Conservation (phyloP, 2,797 vertebrate genomes). For the Oreonectes daqikongensis region DNA sequence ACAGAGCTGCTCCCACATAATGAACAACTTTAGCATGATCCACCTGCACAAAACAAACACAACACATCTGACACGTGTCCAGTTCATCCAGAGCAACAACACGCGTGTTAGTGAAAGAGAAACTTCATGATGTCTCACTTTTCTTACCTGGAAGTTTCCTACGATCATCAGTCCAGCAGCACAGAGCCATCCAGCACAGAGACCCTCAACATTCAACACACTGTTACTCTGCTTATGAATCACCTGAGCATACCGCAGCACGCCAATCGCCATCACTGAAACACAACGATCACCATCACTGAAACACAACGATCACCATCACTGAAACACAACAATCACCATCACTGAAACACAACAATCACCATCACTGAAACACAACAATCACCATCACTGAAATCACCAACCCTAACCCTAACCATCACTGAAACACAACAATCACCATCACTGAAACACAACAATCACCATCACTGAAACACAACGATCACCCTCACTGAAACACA, state of each 20-base stretch:
- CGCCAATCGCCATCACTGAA: constrained; percentile 81
- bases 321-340: no score
- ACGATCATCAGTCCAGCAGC: constrained; percentile 87
- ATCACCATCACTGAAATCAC: no score
- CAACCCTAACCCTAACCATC: no score
- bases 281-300: neutral
- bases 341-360: no score
- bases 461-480: no score
- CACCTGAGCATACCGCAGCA: constrained; percentile 84
- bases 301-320: no score
- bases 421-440: no score
- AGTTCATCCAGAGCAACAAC: no score
- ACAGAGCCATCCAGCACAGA: constrained; percentile 83
- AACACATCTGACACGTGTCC: neutral
- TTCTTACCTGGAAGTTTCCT: constrained; percentile 86
- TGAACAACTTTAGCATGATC: constrained; percentile 87
- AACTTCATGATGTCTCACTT: neutral
- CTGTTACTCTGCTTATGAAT: constrained; percentile 83
- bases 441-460: no score
- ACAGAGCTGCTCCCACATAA: constrained; percentile 84
- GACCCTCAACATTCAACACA: constrained; percentile 82
- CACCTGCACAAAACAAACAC: constrained; percentile 71
- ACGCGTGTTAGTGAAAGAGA: neutral
- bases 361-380: no score
- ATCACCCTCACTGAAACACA: no score